Conservation (phyloP, 1,140 invertebrate genomes). For the Drosophila orosa region DNA sequence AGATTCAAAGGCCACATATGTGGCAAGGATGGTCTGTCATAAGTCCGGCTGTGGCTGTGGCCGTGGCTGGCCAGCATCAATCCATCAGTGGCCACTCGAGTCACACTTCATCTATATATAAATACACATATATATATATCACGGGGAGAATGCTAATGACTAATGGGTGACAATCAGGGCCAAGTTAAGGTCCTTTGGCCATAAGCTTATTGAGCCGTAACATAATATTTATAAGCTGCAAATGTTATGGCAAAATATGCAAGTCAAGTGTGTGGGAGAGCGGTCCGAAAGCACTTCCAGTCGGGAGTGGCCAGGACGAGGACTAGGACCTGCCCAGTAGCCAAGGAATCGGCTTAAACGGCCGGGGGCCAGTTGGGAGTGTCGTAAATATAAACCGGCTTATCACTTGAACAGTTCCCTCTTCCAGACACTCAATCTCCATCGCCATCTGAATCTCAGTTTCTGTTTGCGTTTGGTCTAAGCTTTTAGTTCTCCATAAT, state of each 20-base stretch:
- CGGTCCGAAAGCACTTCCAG: constrained; percentile 46
- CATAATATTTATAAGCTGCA: constrained; percentile 73
- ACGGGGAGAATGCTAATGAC: constrained; percentile 58
- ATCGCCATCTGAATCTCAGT: constrained; percentile 17
- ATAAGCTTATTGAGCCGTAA: constrained; percentile 74
- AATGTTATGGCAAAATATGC: constrained; percentile 49
- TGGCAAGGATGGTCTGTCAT: constrained; percentile 18
- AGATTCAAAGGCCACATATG: constrained; percentile 40
- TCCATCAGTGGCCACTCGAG: constrained; percentile 56
- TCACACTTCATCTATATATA: constrained; percentile 13
- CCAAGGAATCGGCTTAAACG: constrained; percentile 53
- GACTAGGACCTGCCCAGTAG: constrained; percentile 26
- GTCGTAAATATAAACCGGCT: constrained; percentile 67
- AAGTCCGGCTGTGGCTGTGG: constrained; percentile 11
- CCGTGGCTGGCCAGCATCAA: constrained; percentile 26
- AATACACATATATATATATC: neutral
- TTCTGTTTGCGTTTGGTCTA: constrained; percentile 37
- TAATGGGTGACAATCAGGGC: constrained; percentile 67
- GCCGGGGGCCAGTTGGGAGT: constrained; percentile 13
- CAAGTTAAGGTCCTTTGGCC: constrained; percentile 17
- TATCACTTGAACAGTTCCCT: constrained; percentile 54
- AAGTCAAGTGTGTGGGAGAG: constrained; percentile 35
- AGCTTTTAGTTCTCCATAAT: constrained; percentile 76
- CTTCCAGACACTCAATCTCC: constrained; percentile 2
- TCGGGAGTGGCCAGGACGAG: constrained; percentile 3